Evolutionary conservation across 1,140 invertebrate species (phyloP).

Genomic region (Cyphomyrmex costatus): DNA sequence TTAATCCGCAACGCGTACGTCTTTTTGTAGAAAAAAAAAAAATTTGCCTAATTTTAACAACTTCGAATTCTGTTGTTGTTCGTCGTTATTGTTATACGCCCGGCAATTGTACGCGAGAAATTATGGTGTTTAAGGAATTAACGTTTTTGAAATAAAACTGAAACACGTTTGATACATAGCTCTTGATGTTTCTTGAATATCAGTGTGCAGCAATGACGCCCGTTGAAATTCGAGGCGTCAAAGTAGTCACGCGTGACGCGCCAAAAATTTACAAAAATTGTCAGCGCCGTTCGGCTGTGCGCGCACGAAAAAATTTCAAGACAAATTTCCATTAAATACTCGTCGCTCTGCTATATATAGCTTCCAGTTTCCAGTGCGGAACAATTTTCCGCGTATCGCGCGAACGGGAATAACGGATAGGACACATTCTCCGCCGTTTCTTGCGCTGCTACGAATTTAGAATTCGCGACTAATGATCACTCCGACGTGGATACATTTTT

Average conservation of each 20-base stretch:
- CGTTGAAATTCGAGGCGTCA: slow-evolving; percentile 64
- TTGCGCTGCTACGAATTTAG: slow-evolving; percentile 58
- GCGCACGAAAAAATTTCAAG: slow-evolving; percentile 57
- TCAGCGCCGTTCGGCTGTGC: slow-evolving; percentile 42
- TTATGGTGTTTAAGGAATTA: slow-evolving; percentile 39
- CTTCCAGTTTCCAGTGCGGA: slow-evolving; percentile 15
- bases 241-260: slow-evolving; percentile 65
- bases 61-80: not conserved
- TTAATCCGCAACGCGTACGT: slow-evolving; percentile 51
- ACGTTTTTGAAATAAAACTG: slow-evolving; percentile 36
- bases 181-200: slow-evolving; percentile 64
- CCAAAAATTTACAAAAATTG: slow-evolving; percentile 65
- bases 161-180: slow-evolving; percentile 58
- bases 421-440: slow-evolving; percentile 27
- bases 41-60: slow-evolving; percentile 22
- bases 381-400: slow-evolving; percentile 34
- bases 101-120: not conserved
- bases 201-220: slow-evolving; percentile 60
- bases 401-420: not conserved
- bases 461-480: slow-evolving; percentile 72
- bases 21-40: slow-evolving; percentile 19
- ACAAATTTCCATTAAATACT: slow-evolving; percentile 58
- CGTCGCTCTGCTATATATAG: not conserved
- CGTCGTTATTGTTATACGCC: no score
- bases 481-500: slow-evolving; percentile 67